phyloP scores from a whole-genome alignment of 2,888 invertebrate species.

The Drosophila mercatorum region DNA sequence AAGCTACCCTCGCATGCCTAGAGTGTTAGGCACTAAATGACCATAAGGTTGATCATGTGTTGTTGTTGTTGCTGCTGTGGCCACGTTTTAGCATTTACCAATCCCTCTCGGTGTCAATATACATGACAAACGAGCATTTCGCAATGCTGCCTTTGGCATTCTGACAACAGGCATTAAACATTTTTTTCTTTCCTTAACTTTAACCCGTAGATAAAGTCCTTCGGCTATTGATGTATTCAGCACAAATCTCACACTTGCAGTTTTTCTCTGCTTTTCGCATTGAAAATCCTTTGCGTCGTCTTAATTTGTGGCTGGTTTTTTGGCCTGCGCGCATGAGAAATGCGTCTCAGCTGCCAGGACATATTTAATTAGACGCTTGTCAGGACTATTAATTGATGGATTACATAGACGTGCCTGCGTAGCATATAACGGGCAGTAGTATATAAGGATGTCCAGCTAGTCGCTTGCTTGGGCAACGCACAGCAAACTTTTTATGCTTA shows the following conservation, averaged over 20 bases:
- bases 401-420: slow-evolving; percentile 38
- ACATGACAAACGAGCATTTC: slow-evolving; percentile 42
- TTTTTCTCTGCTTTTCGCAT: background rate
- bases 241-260: slow-evolving; percentile 7
- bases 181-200: slow-evolving; percentile 12
- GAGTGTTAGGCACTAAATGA: slow-evolving; percentile 23
- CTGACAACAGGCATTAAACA: slow-evolving; percentile 33
- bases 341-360: slow-evolving; percentile 52
- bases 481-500: slow-evolving; percentile 36
- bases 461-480: background rate
- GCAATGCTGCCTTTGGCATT: slow-evolving; percentile 28
- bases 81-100: slow-evolving; percentile 4
- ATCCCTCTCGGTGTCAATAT: slow-evolving; percentile 32
- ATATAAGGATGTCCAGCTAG: slow-evolving; percentile 9
- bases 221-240: slow-evolving; percentile 34
- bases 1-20: slow-evolving; percentile 7
- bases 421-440: background rate
- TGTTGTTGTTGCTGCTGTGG: background rate
- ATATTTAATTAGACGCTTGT: slow-evolving; percentile 73
- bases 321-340: slow-evolving; percentile 21
- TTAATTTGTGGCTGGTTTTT: slow-evolving; percentile 21
- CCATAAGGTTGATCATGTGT: slow-evolving; percentile 14
- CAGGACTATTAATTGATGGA: slow-evolving; percentile 72
- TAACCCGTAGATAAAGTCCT: slow-evolving; percentile 15
- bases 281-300: slow-evolving; percentile 26